Percentiles rank a stretch among this genome's conserved stretches.
Conservation (phyloP, 1,140 invertebrate genomes). For the Caligus rogercresseyi region DNA sequence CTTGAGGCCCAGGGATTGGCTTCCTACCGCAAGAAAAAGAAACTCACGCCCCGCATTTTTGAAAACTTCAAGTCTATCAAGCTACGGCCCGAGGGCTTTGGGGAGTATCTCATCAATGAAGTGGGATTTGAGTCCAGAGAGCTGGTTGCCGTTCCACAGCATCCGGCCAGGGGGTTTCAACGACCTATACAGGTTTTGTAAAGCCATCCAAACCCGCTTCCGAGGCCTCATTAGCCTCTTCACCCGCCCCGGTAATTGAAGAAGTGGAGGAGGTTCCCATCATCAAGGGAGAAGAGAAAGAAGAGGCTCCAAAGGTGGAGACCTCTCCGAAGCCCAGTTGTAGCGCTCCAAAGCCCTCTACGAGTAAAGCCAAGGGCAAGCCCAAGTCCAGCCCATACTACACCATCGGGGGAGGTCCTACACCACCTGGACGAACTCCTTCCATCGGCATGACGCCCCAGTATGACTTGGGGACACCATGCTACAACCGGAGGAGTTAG, state of each 20-base stretch:
- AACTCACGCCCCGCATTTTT: not conserved
- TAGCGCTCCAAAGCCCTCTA: not conserved
- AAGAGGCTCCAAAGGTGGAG: not conserved
- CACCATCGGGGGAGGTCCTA: not conserved
- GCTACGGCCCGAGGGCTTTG: not conserved
- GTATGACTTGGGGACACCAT: not conserved
- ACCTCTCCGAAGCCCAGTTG: not conserved
- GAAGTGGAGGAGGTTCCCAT: too few relatives aligned
- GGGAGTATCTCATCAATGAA: not conserved
- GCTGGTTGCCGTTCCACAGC: not conserved
- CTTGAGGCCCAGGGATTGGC: constrained; percentile 36
- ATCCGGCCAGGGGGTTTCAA: not conserved
- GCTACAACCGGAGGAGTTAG: not conserved
- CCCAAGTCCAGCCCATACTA: not conserved
- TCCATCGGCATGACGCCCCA: not conserved
- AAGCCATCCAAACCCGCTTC: not conserved
- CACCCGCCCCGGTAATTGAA: not conserved
- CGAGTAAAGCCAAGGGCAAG: not conserved
- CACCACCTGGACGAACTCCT: not conserved
- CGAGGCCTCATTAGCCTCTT: not conserved
- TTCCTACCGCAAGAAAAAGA: constrained; percentile 5
- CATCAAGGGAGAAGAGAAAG: too few relatives aligned
- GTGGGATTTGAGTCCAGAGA: not conserved
- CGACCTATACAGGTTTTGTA: not conserved
- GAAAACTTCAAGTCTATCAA: not conserved